phyloP scores from a whole-genome alignment of 1,140 invertebrate genomes.

The Frieseomelitta varia region DNA sequence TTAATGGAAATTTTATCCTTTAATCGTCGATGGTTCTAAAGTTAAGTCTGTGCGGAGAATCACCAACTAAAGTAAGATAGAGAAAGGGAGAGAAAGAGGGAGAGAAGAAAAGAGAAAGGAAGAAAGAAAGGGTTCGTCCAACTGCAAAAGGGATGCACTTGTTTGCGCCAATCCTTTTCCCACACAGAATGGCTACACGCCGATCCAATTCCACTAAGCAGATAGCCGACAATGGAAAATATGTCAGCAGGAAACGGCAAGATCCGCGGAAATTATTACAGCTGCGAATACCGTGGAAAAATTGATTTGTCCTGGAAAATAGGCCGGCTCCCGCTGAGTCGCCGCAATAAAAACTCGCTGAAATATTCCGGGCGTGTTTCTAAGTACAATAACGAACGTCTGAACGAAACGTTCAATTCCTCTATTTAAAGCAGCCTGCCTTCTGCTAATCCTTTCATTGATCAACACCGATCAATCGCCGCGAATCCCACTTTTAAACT shows the following conservation, averaged over 20 bases:
- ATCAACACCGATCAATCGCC: background rate
- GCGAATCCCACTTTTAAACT: background rate
- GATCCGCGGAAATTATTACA: constrained; percentile 20
- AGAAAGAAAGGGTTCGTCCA: background rate
- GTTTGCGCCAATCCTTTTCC: background rate
- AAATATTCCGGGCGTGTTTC: background rate
- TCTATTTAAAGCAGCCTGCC: background rate
- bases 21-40: no score
- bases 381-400: background rate
- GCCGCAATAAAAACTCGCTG: constrained; percentile 3
- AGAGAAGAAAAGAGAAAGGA: no score
- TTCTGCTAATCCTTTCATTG: background rate
- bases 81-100: background rate
- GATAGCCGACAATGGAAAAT: constrained; percentile 27
- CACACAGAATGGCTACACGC: background rate
- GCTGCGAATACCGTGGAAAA: constrained; percentile 28
- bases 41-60: background rate
- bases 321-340: constrained; percentile 3
- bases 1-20: no score
- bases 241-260: constrained; percentile 18
- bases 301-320: constrained; percentile 42
- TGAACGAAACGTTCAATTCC: background rate
- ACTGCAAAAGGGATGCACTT: background rate
- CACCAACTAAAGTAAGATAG: background rate
- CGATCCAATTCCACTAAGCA: constrained; percentile 29